These are phyloP conservation scores for Acyrthosiphon pisum DNA, from an alignment of 1,140 invertebrate genomes.

Conservation along the genomic window DNA sequence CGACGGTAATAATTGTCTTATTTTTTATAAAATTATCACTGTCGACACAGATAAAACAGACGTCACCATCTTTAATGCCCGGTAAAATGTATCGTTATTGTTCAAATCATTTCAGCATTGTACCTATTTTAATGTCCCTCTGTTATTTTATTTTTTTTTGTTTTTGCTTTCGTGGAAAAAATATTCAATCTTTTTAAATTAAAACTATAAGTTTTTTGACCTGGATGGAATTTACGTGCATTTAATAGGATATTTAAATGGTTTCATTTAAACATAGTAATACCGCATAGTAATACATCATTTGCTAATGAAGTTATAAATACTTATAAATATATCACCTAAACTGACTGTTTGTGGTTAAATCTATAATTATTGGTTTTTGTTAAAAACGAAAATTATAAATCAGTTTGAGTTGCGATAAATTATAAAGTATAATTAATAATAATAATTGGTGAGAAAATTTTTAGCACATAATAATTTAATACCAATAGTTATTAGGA, in stretches of 20 bases:
- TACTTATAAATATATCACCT: not conserved
- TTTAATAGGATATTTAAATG: not conserved
- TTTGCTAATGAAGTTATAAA: not conserved
- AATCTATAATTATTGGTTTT: not conserved
- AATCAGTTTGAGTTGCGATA: not conserved
- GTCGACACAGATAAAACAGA: not conserved
- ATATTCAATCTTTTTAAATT: not conserved
- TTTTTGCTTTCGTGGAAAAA: not conserved
- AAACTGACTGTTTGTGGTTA: not conserved
- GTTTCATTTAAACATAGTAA: not conserved
- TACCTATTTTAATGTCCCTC: not conserved
- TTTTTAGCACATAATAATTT: not conserved
- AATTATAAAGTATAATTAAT: not conserved
- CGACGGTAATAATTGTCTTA: not conserved
- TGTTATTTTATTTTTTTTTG: not conserved
- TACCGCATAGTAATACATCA: not conserved
- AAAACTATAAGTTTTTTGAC: constrained; percentile 2
- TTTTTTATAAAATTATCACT: not conserved
- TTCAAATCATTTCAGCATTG: not conserved
- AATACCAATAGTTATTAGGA: not conserved
- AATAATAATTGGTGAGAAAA: not conserved
- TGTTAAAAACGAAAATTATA: not conserved
- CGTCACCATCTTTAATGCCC: not conserved
- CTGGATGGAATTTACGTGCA: not conserved
- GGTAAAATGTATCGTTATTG: not conserved